These are phyloP conservation scores for Gracilinanus agilis DNA, from an alignment of 2,113 vertebrate species.

Conservation along the genomic window DNA sequence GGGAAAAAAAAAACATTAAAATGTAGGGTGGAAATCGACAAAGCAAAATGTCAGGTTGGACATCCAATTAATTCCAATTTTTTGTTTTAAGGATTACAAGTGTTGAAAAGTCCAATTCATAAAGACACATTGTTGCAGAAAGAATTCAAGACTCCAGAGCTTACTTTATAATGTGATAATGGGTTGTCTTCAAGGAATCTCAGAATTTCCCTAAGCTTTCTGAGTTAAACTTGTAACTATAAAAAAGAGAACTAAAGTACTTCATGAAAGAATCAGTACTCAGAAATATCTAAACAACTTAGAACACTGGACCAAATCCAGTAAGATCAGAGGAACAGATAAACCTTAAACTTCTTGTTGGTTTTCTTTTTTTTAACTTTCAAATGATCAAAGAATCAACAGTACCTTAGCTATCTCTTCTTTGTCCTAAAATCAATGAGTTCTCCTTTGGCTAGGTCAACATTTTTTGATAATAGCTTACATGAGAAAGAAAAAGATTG, in stretches of 20 bases:
- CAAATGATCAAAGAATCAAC: neutral
- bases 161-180: conserved; percentile 24
- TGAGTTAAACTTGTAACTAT: conserved; percentile 9
- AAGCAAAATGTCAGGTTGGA: neutral
- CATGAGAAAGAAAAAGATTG: conserved; percentile 28
- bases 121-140: conserved; percentile 27
- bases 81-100: conserved; percentile 26
- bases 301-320: neutral
- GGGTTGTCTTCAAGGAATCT: conserved; percentile 4
- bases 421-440: conserved; percentile 25
- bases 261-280: no score
- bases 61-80: conserved; percentile 27
- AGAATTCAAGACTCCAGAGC: conserved; percentile 19
- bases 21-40: neutral
- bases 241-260: no score
- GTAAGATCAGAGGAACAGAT: neutral
- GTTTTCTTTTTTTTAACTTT: neutral
- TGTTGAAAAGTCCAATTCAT: conserved; percentile 43
- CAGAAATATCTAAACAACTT: no score
- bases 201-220: conserved; percentile 26
- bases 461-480: conserved; percentile 21
- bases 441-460: conserved; percentile 5
- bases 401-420: neutral
- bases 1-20: conserved; percentile 21
- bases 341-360: neutral